A percentile compares a stretch with the other conserved stretches of the same genome.
phyloP scores from a whole-genome alignment of 2,888 invertebrate genomes.

The Odontomyia ornata region DNA sequence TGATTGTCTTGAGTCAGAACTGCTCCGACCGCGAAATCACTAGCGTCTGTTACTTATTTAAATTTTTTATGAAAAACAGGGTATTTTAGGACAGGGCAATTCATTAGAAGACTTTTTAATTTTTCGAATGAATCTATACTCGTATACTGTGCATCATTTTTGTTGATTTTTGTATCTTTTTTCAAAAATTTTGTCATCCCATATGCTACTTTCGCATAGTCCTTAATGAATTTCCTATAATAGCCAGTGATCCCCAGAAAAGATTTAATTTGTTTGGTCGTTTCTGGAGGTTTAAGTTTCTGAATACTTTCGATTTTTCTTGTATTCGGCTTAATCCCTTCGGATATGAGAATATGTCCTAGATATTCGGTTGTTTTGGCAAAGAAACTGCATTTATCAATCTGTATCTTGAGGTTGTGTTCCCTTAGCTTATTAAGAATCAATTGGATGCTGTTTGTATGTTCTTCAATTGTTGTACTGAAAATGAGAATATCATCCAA shows the following conservation, averaged over 20 bases:
- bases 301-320: neutral
- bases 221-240: neutral
- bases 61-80: neutral
- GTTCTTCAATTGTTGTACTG: conserved; percentile 7
- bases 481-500: neutral
- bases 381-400: neutral
- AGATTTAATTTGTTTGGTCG: too few relatives aligned
- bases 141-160: neutral
- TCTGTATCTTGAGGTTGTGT: too few relatives aligned
- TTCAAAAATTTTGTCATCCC: too few relatives aligned
- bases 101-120: neutral
- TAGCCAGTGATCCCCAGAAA: neutral
- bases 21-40: too few relatives aligned
- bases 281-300: too few relatives aligned
- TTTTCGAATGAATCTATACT: neutral
- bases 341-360: neutral
- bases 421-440: too few relatives aligned
- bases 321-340: neutral
- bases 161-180: too few relatives aligned
- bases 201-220: too few relatives aligned
- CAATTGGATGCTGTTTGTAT: neutral
- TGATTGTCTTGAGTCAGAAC: neutral
- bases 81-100: neutral
- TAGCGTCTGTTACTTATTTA: neutral
- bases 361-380: neutral